These are phyloP conservation scores for Apteryx mantelli DNA, from an alignment of 2,113 vertebrate species.

Conservation along the genomic window DNA sequence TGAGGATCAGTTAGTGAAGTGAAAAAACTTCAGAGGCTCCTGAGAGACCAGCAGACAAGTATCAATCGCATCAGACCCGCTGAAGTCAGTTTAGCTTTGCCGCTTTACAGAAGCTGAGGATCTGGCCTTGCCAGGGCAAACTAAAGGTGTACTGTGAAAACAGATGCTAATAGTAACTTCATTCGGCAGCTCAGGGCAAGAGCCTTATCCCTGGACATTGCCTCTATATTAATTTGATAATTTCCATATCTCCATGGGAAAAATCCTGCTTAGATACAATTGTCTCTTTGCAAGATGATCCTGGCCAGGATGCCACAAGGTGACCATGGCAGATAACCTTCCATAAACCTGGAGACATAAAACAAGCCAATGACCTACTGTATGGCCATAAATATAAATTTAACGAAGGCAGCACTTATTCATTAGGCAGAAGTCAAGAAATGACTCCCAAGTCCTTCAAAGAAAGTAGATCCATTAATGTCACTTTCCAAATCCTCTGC, in stretches of 20 bases:
- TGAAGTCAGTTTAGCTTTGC: background rate
- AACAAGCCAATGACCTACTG: conserved; percentile 71
- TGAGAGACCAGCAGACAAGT: background rate
- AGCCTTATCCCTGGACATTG: conserved; percentile 3
- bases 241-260: conserved; percentile 43
- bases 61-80: background rate
- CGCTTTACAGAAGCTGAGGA: background rate
- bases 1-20: background rate
- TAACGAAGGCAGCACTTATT: conserved; percentile 70
- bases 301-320: conserved; percentile 58
- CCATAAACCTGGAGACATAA: conserved; percentile 71
- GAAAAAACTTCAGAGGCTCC: background rate
- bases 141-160: conserved; percentile 14
- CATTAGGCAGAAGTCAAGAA: conserved; percentile 73
- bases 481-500: conserved; percentile 50
- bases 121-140: conserved; percentile 2
- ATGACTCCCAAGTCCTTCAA: conserved; percentile 75
- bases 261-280: conserved; percentile 39
- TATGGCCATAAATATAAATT: conserved; percentile 73
- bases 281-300: conserved; percentile 10
- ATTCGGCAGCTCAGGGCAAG: conserved; percentile 34
- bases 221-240: conserved; percentile 42
- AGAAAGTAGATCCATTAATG: conserved; percentile 65
- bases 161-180: conserved; percentile 42
- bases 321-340: conserved; percentile 70